These are phyloP conservation scores for Archips xylosteana DNA, from an alignment of 2,888 invertebrate genomes.

Conservation along the genomic window DNA sequence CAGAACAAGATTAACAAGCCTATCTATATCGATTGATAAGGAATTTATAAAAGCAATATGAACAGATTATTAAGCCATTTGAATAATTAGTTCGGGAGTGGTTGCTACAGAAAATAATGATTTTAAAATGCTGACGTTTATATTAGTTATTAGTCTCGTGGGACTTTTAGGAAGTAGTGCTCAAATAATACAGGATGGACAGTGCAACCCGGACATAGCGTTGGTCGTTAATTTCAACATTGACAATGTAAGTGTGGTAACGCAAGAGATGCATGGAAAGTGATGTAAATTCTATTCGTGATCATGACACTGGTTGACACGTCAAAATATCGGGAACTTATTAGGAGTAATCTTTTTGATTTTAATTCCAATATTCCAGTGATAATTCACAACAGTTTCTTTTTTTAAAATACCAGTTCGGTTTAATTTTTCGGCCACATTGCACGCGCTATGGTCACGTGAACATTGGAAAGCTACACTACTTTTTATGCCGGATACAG, in stretches of 20 bases:
- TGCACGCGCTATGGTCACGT: no score
- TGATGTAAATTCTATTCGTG: no score
- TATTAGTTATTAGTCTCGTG: constrained; percentile 60
- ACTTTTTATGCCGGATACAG: no score
- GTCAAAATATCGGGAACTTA: no score
- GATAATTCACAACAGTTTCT: no score
- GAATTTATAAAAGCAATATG: constrained; percentile 34
- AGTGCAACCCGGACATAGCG: constrained; percentile 58
- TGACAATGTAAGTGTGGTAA: constrained; percentile 55
- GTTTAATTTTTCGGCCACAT: no score
- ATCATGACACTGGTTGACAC: no score
- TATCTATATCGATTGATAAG: constrained; percentile 30
- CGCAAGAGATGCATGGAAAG: background rate
- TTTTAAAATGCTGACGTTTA: constrained; percentile 62
- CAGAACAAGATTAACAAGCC: constrained; percentile 23
- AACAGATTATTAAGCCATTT: constrained; percentile 26
- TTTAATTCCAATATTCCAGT: no score
- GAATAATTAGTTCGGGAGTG: constrained; percentile 16
- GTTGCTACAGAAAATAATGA: constrained; percentile 57
- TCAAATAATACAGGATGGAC: constrained; percentile 66
- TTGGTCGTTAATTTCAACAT: constrained; percentile 55
- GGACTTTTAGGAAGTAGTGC: constrained; percentile 62
- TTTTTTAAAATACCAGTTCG: no score
- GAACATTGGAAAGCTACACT: no score
- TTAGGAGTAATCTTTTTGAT: no score